A percentile compares a stretch with the other conserved stretches of the same genome.
Conservation (phyloP, 35 echinoderm and acorn worm species). For the Ophiothrix spiculata region DNA sequence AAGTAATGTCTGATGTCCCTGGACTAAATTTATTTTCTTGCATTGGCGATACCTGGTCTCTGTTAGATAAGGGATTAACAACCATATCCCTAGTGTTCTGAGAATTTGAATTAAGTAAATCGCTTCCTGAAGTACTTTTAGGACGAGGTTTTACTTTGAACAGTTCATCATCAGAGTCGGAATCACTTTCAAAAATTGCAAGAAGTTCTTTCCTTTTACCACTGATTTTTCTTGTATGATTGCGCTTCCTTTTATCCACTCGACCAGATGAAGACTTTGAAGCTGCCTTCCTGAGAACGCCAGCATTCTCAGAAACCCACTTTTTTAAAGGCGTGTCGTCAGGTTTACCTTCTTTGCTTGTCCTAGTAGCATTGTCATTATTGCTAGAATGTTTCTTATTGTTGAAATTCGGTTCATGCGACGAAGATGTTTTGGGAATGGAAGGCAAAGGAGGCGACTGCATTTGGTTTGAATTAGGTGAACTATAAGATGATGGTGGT, state of each 20-base stretch:
- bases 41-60: not conserved
- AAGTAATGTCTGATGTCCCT: not conserved
- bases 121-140: not conserved
- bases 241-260: not conserved
- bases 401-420: too few relatives aligned
- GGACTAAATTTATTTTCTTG: not conserved
- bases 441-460: too few relatives aligned
- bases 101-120: not conserved
- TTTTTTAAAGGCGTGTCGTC: not conserved
- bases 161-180: slow-evolving; percentile 43
- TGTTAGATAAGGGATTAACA: not conserved
- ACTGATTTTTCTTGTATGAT: not conserved
- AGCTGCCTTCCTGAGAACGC: not conserved
- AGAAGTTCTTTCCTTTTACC: slow-evolving; percentile 34
- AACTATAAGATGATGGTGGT: too few relatives aligned
- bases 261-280: not conserved
- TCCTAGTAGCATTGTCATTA: not conserved
- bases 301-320: not conserved
- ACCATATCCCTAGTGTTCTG: not conserved
- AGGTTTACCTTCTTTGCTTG: not conserved
- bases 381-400: too few relatives aligned
- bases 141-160: not conserved
- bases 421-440: too few relatives aligned
- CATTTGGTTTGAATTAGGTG: too few relatives aligned
- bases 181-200: slow-evolving; percentile 63